Evolutionary conservation across 2,888 invertebrate species (phyloP), one percentile per base, ranked within the genome.

Genomic region (Oscheius myriophilus): DNA sequence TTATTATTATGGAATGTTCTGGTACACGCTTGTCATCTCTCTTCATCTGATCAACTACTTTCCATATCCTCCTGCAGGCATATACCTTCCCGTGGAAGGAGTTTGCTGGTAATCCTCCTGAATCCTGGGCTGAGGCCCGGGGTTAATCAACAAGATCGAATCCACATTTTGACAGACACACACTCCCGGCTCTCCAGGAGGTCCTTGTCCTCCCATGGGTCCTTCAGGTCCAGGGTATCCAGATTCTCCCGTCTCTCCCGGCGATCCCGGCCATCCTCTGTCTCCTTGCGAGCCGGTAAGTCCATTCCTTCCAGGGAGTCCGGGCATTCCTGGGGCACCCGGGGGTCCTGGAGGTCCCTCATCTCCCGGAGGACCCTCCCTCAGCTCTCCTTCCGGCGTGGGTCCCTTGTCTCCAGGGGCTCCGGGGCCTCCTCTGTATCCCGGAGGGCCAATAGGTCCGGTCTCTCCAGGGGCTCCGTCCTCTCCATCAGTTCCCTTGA

Each of bases 131-230:
- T 84, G 83, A 21, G 84, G 78, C 25, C 80, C 80, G 11, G 86
- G 84, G 26, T 84, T 83, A 58, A 85, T 83, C 46, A 86, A 76
- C 25, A 86, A 81, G 46, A 86, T 82, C 12, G 80, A 79, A 69
- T 86, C 86, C 62, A 86, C 85, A 66, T 86, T 86, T 72, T 84
- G 83, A 69, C 86, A 86, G 18, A 86, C 84, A 63, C 86, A 86
- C 4, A 82, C 83, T 25, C 84, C 84, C 0, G 84, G 84, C 52
- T 80, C 77, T 12, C 80, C 77, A 45, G 67, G 61, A 21, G 65
- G 67, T 18, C 57, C 69, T 26, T 67, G 69, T 46, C 68, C 68
- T n/a, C 86, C 86, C 71, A 78, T 74, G 7, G 84, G 78, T 65
- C 84, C 84, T 71, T 84, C 84, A 11, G 82, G 81, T 71, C 84